Conservation (phyloP, 2,797 vertebrate genomes). For the Melanogrammus aeglefinus region DNA sequence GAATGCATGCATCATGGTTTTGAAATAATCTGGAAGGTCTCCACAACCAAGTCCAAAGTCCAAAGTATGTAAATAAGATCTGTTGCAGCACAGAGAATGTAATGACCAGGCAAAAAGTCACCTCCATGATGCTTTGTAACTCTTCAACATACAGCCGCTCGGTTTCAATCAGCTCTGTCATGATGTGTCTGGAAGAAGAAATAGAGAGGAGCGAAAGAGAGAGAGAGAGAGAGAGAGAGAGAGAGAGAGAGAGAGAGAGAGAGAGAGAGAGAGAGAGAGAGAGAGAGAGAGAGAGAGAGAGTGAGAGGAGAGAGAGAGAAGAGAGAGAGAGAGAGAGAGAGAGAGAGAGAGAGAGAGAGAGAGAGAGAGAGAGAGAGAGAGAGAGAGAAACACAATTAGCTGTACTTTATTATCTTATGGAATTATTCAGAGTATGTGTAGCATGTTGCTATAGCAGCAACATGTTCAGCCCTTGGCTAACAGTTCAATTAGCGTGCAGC, state of each 20-base stretch:
- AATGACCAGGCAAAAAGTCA: conserved; percentile 42
- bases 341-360: background rate
- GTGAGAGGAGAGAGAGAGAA: background rate
- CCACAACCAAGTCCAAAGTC: background rate
- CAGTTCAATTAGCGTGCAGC: too few relatives aligned
- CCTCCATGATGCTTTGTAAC: conserved; percentile 93
- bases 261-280: background rate
- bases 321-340: background rate
- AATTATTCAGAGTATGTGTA: background rate
- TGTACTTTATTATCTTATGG: background rate
- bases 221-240: too few relatives aligned
- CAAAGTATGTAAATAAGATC: background rate
- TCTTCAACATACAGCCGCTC: conserved; percentile 93
- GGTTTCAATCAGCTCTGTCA: conserved; percentile 92
- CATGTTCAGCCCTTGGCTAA: too few relatives aligned
- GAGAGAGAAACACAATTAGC: background rate
- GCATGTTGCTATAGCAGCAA: background rate
- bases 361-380: background rate
- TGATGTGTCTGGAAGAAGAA: conserved; percentile 78
- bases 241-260: too few relatives aligned
- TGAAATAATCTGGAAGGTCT: background rate
- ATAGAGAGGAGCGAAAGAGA: background rate
- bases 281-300: background rate
- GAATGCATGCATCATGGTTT: background rate
- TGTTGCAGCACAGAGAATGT: background rate